phyloP scores from a whole-genome alignment of 2,888 invertebrate genomes.

The Ischnura elegans region DNA sequence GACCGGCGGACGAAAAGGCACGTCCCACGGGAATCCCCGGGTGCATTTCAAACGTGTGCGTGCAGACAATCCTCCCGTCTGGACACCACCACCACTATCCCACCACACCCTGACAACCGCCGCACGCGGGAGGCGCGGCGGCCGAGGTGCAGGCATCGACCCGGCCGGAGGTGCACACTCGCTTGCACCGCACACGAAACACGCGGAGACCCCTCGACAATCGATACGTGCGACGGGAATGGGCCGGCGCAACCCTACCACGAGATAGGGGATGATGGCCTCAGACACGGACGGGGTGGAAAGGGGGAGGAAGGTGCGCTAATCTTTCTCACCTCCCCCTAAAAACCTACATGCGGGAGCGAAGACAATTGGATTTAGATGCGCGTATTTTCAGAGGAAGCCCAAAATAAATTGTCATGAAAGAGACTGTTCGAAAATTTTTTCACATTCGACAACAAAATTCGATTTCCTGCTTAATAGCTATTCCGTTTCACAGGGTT shows the following conservation, averaged over 20 bases:
- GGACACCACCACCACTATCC: not conserved
- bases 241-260: not conserved
- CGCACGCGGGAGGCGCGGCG: not conserved
- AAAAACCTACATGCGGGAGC: too few species aligned
- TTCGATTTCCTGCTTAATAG: too few species aligned
- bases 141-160: not conserved
- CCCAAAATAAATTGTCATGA: too few species aligned
- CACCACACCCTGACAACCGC: not conserved
- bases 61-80: not conserved
- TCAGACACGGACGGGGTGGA: too few species aligned
- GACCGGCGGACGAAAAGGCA: not conserved
- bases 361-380: too few species aligned
- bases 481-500: too few species aligned
- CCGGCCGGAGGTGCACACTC: not conserved
- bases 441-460: too few species aligned
- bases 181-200: slow-evolving; percentile 12
- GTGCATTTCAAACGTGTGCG: not conserved
- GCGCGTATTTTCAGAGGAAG: too few species aligned
- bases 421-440: too few species aligned
- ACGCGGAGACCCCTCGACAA: not conserved
- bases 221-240: slow-evolving; percentile 32
- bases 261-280: not conserved
- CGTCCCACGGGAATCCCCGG: not conserved
- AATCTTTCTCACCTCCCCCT: too few species aligned
- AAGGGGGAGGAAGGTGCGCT: not conserved